Base-by-base conservation (phyloP, 2,113 vertebrate genomes). In the Ariopsis seemanni region DNA sequence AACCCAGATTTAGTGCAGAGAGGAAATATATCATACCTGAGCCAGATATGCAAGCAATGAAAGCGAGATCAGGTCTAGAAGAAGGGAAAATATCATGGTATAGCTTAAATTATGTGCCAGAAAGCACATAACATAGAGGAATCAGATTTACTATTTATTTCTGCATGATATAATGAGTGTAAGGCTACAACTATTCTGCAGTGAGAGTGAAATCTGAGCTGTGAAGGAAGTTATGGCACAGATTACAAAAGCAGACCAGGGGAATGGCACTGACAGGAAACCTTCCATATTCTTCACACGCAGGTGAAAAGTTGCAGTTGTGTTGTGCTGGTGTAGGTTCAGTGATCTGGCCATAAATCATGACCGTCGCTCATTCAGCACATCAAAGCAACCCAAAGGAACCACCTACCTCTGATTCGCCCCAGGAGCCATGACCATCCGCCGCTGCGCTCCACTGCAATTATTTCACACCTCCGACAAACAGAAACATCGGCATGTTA, bases 271-370 rank as follows among this genome's bases (percentile, higher is more conserved):
- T 67, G 62, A 52, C 12, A 25, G 20, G 17, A 52, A 25, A 65
- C 34, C 65, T 22, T 27, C 6, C 12, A 9, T 50, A 83, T 65
- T n/a, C 5, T 65, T 42, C 42, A 42, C 42, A 42, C 42, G 60
- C 30, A 52, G 42, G 81, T 65, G 81, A 83, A 83, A 83, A 83
- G 81, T 83, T 83, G 10, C 42, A 62, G 34, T 50, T 63, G 60
- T 63, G 81, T 17, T 65, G 20, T 63, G 42, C 60, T 82, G 60
- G n/a, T 82, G 57, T 25, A 17, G 67, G 10, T 6, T 20, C 79
- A 22, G 20, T 34, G 27, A 34, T 81, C 30, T 83, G 42, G 22
- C n/a, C 22, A 83, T 52, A 67, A 83, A 53, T 52, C 63, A 65
- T 17, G 25, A 52, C 25, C 62, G 62, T 83, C 62, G 62, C 62